Percentiles rank a stretch among this genome's conserved stretches.
phyloP scores from a whole-genome alignment of 2,113 vertebrate species.

The Coptodon bakossiorum region DNA sequence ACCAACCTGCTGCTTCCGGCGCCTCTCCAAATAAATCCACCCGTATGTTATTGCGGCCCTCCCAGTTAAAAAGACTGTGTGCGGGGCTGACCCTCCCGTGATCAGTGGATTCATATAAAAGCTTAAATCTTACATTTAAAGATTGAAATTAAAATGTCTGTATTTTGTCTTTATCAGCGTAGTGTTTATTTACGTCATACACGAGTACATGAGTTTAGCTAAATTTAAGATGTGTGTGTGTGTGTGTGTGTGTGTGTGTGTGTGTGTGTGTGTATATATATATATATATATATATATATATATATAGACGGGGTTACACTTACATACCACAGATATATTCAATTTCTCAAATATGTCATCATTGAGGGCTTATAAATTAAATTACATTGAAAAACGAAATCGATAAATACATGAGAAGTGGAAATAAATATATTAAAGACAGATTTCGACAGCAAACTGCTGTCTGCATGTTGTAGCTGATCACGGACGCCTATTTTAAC shows the following conservation, averaged over 20 bases:
- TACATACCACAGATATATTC: background rate
- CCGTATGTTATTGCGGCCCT: background rate
- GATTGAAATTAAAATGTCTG: background rate
- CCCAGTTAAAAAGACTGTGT: background rate
- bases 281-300: no score
- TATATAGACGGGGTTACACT: background rate
- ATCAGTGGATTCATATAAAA: background rate
- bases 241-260: fast-evolving
- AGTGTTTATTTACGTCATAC: background rate
- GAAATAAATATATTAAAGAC: background rate
- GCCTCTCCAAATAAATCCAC: background rate
- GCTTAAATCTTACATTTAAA: background rate
- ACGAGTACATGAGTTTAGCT: background rate
- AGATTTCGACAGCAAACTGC: background rate
- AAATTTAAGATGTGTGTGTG: background rate
- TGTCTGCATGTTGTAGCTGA: background rate
- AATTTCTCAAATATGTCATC: background rate
- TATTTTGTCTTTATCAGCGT: background rate
- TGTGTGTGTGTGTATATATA: background rate
- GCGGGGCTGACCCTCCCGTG: background rate
- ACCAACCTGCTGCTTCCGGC: conserved; percentile 73
- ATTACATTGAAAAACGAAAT: background rate
- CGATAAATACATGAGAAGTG: background rate
- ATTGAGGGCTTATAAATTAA: background rate
- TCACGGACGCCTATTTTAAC: background rate